Evolutionary conservation across 2,113 vertebrate genomes (phyloP).

Genomic region (Sialia sialis): DNA sequence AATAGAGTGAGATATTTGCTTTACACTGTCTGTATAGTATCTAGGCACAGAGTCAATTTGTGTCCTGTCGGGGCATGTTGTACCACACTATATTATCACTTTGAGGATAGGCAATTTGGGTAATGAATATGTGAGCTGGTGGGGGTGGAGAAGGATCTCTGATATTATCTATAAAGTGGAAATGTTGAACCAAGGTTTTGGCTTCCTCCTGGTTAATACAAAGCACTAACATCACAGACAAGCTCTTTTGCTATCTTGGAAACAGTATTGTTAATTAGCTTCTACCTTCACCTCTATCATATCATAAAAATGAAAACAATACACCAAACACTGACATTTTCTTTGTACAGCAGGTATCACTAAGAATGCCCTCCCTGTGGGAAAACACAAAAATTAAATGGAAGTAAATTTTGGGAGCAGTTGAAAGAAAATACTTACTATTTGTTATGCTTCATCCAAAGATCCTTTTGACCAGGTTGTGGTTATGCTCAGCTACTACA

Average conservation of each 20-base stretch:
- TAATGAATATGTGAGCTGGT: slow-evolving; percentile 78
- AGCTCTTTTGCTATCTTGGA: slow-evolving; percentile 45
- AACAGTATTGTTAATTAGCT: slow-evolving; percentile 64
- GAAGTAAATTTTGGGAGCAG: neutral
- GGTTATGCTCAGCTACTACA: neutral
- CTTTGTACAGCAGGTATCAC: neutral
- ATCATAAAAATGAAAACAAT: slow-evolving; percentile 46
- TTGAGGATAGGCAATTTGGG: slow-evolving; percentile 75
- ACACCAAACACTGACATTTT: slow-evolving; percentile 25
- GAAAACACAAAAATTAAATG: neutral
- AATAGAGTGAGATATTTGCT: slow-evolving; percentile 84
- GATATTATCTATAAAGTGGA: slow-evolving; percentile 58
- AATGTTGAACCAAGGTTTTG: slow-evolving; percentile 64
- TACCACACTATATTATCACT: slow-evolving; percentile 79
- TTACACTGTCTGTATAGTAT: slow-evolving; percentile 67
- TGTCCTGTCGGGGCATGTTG: slow-evolving; percentile 80
- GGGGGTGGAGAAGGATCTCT: slow-evolving; percentile 60
- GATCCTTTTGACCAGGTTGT: neutral
- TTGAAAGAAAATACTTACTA: neutral
- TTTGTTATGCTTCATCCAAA: neutral
- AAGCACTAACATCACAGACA: slow-evolving; percentile 24
- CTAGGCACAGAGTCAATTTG: slow-evolving; percentile 74
- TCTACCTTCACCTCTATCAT: slow-evolving; percentile 49
- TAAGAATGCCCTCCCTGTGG: neutral
- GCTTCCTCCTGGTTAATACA: slow-evolving; percentile 56